Evolutionary conservation across 1,140 invertebrate species (phyloP).

Genomic region (Ostrea edulis): DNA sequence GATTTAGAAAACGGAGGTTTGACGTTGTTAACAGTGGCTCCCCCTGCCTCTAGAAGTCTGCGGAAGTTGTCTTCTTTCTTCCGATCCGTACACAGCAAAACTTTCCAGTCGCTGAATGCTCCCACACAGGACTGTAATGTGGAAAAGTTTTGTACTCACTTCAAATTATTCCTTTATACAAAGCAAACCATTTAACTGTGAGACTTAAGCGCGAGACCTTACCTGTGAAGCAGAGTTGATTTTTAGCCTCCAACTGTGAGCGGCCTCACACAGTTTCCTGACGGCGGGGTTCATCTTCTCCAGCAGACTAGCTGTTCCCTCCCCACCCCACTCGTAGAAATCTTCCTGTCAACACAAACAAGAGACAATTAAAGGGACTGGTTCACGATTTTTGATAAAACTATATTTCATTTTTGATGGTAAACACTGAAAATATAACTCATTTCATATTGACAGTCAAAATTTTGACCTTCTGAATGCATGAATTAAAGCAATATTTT

Average conservation of each 20-base stretch:
- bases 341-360: constrained; percentile 83
- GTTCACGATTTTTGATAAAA: no score
- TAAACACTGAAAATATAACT: no score
- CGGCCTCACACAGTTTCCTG: constrained; percentile 73
- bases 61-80: constrained; percentile 84
- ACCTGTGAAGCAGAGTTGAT: constrained; percentile 57
- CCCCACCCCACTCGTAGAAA: constrained; percentile 77
- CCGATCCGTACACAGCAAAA: constrained; percentile 85
- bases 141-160: not conserved
- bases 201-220: not conserved
- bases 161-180: no score
- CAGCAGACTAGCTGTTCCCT: constrained; percentile 63
- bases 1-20: constrained; percentile 74
- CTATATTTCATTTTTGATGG: no score
- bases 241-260: constrained; percentile 75
- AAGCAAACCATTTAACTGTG: no score
- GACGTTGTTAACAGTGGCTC: constrained; percentile 84
- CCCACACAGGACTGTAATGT: constrained; percentile 74
- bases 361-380: not conserved
- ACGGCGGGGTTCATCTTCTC: constrained; percentile 62
- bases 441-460: no score
- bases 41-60: constrained; percentile 87
- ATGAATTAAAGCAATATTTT: no score
- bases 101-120: constrained; percentile 86
- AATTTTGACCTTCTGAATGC: no score